Percentiles rank a stretch among this genome's conserved stretches.
phyloP scores from a whole-genome alignment of 2,113 vertebrate species.

The Ploceus nigricollis region DNA sequence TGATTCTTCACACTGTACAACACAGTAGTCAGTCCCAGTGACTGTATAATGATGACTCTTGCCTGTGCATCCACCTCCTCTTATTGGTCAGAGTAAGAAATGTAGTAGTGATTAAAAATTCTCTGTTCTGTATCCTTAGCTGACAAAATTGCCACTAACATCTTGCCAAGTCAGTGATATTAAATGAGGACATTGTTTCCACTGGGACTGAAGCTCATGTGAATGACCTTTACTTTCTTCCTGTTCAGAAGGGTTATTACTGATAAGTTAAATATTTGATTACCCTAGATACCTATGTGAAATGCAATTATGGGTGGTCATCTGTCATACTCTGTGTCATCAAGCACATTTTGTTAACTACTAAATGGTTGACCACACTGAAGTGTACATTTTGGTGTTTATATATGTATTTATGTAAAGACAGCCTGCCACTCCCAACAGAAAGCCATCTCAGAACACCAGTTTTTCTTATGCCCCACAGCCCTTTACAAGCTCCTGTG shows the following conservation, averaged over 20 bases:
- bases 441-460: neutral
- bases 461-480: neutral
- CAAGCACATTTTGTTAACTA: neutral
- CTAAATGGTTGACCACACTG: neutral
- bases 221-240: constrained; percentile 25
- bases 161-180: constrained; percentile 7
- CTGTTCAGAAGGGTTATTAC: constrained; percentile 24
- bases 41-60: neutral
- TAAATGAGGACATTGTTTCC: constrained; percentile 3
- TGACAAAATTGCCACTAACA: neutral
- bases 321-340: neutral
- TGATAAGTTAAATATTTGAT: constrained; percentile 50
- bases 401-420: neutral
- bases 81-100: neutral
- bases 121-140: neutral
- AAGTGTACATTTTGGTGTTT: neutral
- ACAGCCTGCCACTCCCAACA: neutral
- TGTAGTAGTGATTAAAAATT: neutral
- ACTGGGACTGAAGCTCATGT: neutral
- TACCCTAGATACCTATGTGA: constrained; percentile 6
- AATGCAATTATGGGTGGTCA: neutral
- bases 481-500: neutral
- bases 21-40: neutral
- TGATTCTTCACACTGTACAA: neutral
- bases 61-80: neutral